phyloP scores from a whole-genome alignment of 2,888 invertebrate genomes.

The Eremobia ochroleuca region DNA sequence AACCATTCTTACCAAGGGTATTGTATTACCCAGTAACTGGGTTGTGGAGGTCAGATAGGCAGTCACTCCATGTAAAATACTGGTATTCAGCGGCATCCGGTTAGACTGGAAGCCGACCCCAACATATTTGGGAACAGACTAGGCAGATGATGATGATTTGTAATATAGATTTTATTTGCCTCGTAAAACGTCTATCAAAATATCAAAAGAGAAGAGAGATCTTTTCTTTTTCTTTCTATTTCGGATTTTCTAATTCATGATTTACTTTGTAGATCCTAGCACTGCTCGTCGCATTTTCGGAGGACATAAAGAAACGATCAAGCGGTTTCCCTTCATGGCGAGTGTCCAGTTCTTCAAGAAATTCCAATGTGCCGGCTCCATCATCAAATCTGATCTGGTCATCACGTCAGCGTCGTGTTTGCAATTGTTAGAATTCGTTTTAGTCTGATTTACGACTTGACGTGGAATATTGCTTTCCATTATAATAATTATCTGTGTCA shows the following conservation, averaged over 20 bases:
- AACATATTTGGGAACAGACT: too few species aligned
- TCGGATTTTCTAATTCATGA: not conserved
- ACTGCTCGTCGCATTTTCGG: slow-evolving; percentile 77
- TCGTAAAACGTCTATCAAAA: too few species aligned
- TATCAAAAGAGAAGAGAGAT: not conserved
- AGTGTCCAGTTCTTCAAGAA: slow-evolving; percentile 81
- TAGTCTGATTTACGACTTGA: not conserved
- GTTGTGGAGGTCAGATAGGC: too few species aligned
- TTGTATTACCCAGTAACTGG: too few species aligned
- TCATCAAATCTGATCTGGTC: slow-evolving; percentile 82
- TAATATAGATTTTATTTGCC: not conserved
- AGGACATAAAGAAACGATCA: slow-evolving; percentile 77
- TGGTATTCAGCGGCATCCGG: too few species aligned
- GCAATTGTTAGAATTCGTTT: slow-evolving; percentile 78
- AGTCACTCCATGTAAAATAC: too few species aligned
- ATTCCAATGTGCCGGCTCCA: slow-evolving; percentile 84
- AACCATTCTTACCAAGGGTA: too few species aligned
- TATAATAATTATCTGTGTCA: not conserved
- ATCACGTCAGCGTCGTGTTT: slow-evolving; percentile 85
- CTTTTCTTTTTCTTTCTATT: not conserved
- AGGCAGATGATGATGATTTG: too few species aligned
- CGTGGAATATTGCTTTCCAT: not conserved
- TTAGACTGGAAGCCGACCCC: too few species aligned
- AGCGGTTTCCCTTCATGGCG: slow-evolving; percentile 83
- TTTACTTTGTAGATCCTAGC: slow-evolving; percentile 68